Conservation (phyloP, 2,888 invertebrate genomes). For the Dione vanillae region DNA sequence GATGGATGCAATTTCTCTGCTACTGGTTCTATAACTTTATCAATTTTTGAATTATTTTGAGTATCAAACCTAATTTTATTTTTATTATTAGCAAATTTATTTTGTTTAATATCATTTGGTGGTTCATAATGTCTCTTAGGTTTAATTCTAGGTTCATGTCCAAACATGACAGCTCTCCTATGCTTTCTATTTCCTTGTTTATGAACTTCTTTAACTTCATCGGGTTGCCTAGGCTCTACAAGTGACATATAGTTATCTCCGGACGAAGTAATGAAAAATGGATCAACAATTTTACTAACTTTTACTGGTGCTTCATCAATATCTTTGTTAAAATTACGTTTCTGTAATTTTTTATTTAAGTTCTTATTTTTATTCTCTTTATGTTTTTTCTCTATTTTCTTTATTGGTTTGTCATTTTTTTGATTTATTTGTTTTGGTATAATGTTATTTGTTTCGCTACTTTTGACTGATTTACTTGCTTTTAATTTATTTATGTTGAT, state of each 20-base stretch:
- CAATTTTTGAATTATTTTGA: constrained; percentile 36
- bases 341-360: constrained; percentile 68
- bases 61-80: constrained; percentile 36
- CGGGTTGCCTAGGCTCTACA: constrained; percentile 73
- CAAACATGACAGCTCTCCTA: constrained; percentile 78
- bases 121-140: constrained; percentile 56
- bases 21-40: constrained; percentile 44
- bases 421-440: constrained; percentile 39
- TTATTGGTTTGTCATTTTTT: constrained; percentile 33
- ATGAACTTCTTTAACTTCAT: constrained; percentile 75
- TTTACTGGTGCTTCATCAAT: constrained; percentile 48
- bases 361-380: constrained; percentile 73
- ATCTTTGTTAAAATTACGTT: constrained; percentile 67
- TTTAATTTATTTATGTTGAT: constrained; percentile 23
- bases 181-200: constrained; percentile 72
- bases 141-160: constrained; percentile 67
- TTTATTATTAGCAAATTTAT: constrained; percentile 18
- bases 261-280: constrained; percentile 75
- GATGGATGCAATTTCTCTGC: constrained; percentile 80
- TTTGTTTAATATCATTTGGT: constrained; percentile 51
- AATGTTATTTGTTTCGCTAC: constrained; percentile 25
- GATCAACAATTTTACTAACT: constrained; percentile 70
- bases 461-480: constrained; percentile 29
- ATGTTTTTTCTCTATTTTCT: constrained; percentile 55
- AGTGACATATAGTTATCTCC: constrained; percentile 78